Base-by-base conservation (phyloP, 2,888 invertebrate species). In the Pristionchus fissidentatus region DNA sequence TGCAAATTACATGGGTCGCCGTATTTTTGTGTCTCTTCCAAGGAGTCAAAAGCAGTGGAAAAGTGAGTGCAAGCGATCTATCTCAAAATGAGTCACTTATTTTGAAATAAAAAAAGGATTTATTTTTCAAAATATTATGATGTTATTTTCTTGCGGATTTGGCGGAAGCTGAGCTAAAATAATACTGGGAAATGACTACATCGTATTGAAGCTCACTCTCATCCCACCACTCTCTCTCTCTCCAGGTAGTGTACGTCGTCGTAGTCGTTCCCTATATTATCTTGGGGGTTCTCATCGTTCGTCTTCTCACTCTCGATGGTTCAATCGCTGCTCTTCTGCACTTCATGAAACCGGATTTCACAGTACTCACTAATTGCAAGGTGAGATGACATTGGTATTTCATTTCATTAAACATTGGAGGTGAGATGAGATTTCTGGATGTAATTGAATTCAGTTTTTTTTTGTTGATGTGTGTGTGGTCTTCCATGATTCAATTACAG, bases 1-100 rank as follows among this genome's bases (percentile, higher is more conserved):
- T 96, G 19, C 93, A 96, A 1, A 93, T 95, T 83, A 95, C 96
- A 84, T 96, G 96, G 96, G 92, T 95, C 83, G 95, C 95, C 87
- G 95, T 95, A 35, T 95, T 95, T 91, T 94, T 95, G 70, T 95
- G 95, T 90, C 94, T 96, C 62, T 95, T 95, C 93, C 95, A 95
- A 93, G 95, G 95, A 46, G 95, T 96, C 19, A 95, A 95, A 93
- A 95, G 95, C 85, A 95, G 95, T 32, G 96, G 96, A 89, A 96
- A 96, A 94, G 94, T 94, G 85, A 35, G 62, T 55, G 13, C 3
- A 13, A n/a, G n/a, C 26, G 1, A 57, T 57, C 29, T 57, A 43
- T 32, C 15, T n/a, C n/a, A n/a, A n/a, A n/a, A n/a, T n/a, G 57
- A 8, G 57, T 22, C 29, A 22, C 22, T 49, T 49, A 49, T 49